Base-by-base conservation (phyloP, 2,113 vertebrate genomes). In the Ciconia stormi region DNA sequence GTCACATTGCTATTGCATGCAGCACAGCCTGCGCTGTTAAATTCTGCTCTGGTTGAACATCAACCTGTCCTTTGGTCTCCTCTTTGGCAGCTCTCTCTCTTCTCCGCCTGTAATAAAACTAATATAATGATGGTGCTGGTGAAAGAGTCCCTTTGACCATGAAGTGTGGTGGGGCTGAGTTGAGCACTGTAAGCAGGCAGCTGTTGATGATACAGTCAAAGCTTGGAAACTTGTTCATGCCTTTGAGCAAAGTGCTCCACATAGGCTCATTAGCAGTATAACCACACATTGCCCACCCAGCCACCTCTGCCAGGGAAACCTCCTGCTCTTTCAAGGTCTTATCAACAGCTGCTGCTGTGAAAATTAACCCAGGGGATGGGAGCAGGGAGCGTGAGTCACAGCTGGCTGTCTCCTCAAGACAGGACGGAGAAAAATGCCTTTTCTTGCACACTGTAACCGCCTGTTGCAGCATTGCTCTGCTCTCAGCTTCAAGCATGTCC, bases 271-370 rank as follows among this genome's bases (percentile, higher is more conserved):
- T 18, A 94, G 80, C 84, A 95, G 71, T 71, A 47, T 3, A 74
- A 18, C 85, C 82, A 94, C 93, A 78, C 1, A 0, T 18, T 89
- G 65, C 83, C 38, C 0, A 11, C 19, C 46, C 81, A 59, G 83
- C 50, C 4, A 7, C 70, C 66, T 77, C 88, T 96, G 82, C 82
- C 92, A 90, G 61, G 47, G 58, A 81, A 88, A 23, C 50, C 79
- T 95, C 69, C 93, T 93, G 85, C 88, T 96, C 92, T 88, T 93
- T 88, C 82, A 87, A 30, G 69, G 29, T 30, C 71, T 93, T 85
- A 96, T 47, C 88, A 88, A 92, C 21, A 44, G 76, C 76, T 94
- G 59, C 52, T 92, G 67, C 38, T 69, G 44, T 72, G 13, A 65
- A 78, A 89, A 74, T 44, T 62, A 78, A 26, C 59, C 25, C 1